Evolutionary conservation across 2,888 invertebrate species (phyloP).

Genomic region (Pachycephus smyrnensis): DNA sequence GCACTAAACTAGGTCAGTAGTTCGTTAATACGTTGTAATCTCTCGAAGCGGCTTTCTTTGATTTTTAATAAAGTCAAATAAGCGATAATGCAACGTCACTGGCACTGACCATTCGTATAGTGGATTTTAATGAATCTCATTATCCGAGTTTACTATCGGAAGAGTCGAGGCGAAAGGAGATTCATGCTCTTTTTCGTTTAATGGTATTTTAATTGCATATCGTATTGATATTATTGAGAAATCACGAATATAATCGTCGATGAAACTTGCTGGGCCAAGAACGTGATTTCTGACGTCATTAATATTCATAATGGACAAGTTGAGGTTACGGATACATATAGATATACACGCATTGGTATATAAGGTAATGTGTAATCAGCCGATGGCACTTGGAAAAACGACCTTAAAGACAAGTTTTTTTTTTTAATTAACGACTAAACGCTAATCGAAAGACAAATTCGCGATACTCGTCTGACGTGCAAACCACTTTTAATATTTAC

Average conservation of each 20-base stretch:
- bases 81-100: not conserved
- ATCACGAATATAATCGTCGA: not conserved
- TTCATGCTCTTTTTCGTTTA: not conserved
- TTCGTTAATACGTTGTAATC: not conserved
- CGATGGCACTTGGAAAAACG: not conserved
- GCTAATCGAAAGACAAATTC: constrained; percentile 13
- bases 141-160: not conserved
- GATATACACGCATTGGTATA: not conserved
- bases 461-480: not conserved
- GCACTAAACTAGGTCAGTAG: not conserved
- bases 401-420: not conserved
- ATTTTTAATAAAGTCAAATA: not conserved
- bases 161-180: not conserved
- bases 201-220: not conserved
- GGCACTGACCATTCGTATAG: not conserved
- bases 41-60: not conserved
- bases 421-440: constrained; percentile 10
- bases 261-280: not conserved
- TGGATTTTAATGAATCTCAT: not conserved
- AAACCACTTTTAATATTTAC: not conserved
- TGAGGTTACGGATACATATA: not conserved
- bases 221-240: not conserved
- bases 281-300: not conserved
- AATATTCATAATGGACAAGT: not conserved
- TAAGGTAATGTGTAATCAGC: not conserved